Evolutionary conservation across 2,797 vertebrate species (phyloP).

Genomic region (Holocentrus rufus): DNA sequence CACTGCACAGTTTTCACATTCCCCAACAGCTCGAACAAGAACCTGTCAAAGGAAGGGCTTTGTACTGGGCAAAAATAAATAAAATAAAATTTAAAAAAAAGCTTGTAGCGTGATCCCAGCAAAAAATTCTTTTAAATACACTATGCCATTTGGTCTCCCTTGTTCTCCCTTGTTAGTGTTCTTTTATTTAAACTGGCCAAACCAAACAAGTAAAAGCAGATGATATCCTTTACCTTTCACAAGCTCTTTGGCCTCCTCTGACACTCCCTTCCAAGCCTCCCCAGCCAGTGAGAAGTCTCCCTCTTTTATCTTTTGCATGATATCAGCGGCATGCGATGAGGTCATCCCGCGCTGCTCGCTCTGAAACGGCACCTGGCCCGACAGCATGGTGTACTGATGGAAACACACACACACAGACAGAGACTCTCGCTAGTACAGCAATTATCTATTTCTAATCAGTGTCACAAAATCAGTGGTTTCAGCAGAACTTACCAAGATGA

Average conservation of each 20-base stretch:
- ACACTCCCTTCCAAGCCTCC: slow-evolving; percentile 91
- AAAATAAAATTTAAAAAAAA: no score
- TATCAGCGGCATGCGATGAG: slow-evolving; percentile 88
- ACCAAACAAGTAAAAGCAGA: not conserved
- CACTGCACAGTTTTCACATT: no score
- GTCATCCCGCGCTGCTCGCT: slow-evolving; percentile 85
- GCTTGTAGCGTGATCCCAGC: no score
- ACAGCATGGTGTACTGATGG: slow-evolving; percentile 93
- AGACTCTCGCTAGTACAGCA: slow-evolving; percentile 38
- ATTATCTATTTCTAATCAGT: not conserved
- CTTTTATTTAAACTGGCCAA: not conserved
- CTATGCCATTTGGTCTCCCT: not conserved
- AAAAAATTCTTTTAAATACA: not conserved
- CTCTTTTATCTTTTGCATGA: slow-evolving; percentile 94
- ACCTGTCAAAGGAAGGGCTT: not conserved
- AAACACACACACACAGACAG: slow-evolving; percentile 39
- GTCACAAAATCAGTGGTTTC: not conserved
- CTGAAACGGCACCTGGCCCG: slow-evolving; percentile 94
- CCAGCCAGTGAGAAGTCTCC: slow-evolving; percentile 92
- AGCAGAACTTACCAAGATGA: slow-evolving; percentile 87
- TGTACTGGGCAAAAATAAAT: not conserved
- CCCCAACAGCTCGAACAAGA: not conserved
- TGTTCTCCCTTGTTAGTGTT: no score
- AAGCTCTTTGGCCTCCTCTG: slow-evolving; percentile 92
- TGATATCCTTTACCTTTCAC: slow-evolving; percentile 84